Conservation (phyloP, 2,888 invertebrate species). For the Meandrusa payeni region DNA sequence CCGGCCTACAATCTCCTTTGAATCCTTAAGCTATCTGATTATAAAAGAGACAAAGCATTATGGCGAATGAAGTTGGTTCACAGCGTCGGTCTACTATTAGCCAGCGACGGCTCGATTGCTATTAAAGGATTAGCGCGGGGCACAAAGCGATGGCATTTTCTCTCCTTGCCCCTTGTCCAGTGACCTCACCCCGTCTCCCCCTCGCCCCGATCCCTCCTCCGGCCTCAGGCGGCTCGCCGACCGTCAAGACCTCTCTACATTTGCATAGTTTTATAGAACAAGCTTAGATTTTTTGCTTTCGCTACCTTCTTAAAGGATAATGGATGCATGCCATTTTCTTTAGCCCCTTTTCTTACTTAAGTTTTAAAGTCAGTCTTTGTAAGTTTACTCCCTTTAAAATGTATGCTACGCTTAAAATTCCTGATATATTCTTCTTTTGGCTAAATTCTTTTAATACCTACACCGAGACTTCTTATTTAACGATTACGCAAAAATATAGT, state of each 20-base stretch:
- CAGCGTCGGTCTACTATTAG: conserved; percentile 33
- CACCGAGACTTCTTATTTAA: no score
- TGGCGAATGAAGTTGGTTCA: conserved; percentile 28
- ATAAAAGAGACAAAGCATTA: conserved; percentile 36
- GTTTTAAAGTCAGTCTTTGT: conserved; percentile 18
- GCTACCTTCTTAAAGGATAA: conserved; percentile 69
- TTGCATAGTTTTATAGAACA: conserved; percentile 71
- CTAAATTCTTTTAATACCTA: no score
- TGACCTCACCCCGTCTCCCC: conserved; percentile 35
- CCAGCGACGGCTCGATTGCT: conserved; percentile 56
- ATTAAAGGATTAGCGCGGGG: conserved; percentile 73
- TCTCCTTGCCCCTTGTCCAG: conserved; percentile 68
- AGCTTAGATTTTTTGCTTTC: conserved; percentile 64
- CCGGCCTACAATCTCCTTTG: conserved; percentile 26
- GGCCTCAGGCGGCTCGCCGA: conserved; percentile 40
- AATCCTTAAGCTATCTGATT: conserved; percentile 31
- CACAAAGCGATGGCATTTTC: conserved; percentile 74
- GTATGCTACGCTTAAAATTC: not conserved
- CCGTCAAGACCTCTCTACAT: conserved; percentile 75
- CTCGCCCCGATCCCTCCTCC: conserved; percentile 36
- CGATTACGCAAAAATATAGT: no score
- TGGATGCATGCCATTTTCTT: conserved; percentile 36
- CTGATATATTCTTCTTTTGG: not conserved
- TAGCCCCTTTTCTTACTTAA: conserved; percentile 19
- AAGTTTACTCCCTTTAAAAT: conserved; percentile 14